Conservation (phyloP, 1,140 invertebrate species). For the Macrobrachium rosenbergii region DNA sequence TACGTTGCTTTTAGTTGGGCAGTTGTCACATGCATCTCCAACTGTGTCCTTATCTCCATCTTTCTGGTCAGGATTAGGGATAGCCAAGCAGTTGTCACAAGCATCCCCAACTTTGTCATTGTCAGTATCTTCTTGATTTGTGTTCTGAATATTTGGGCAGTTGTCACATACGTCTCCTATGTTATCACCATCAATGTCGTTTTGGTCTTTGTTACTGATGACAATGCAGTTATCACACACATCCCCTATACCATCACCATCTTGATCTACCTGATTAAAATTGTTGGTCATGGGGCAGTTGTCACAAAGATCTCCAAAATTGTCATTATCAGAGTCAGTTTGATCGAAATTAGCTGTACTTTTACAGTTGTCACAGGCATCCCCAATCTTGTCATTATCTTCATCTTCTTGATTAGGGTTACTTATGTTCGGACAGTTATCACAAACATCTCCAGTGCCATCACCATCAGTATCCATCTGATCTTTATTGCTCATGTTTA, state of each 20-base stretch:
- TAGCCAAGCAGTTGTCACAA: not conserved
- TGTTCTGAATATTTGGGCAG: not conserved
- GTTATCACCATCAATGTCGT: not conserved
- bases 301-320: not conserved
- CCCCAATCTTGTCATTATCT: not conserved
- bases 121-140: slow-evolving; percentile 12
- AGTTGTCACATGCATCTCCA: not conserved
- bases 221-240: too few relatives aligned
- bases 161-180: not conserved
- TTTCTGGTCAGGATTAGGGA: not conserved
- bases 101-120: not conserved
- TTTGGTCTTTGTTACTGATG: too few relatives aligned
- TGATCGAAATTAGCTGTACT: not conserved
- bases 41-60: not conserved
- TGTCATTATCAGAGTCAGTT: not conserved
- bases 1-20: not conserved
- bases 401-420: not conserved
- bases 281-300: too few relatives aligned
- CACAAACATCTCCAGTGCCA: not conserved
- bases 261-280: too few relatives aligned
- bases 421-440: not conserved
- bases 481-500: too few relatives aligned
- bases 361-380: not conserved
- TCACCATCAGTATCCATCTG: not conserved
- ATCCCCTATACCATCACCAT: too few relatives aligned